Evolutionary conservation across 2,797 vertebrate genomes (phyloP).

Genomic region (Mus spretus): DNA sequence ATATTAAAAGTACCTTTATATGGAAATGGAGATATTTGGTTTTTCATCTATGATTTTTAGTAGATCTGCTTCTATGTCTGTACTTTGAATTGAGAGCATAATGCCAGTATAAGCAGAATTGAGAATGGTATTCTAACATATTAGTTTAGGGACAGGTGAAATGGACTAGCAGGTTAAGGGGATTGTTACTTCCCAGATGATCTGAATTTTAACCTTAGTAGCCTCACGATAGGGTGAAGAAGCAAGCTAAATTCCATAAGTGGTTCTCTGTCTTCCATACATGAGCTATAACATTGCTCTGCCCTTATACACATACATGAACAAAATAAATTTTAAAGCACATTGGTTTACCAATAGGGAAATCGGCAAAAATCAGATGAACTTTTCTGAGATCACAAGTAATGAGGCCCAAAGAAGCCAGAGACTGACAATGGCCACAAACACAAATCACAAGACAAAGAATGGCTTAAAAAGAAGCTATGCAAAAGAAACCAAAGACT

Average conservation of each 20-base stretch:
- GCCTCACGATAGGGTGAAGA: too few species aligned
- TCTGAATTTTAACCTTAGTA: neutral
- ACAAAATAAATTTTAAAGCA: neutral
- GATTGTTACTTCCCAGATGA: neutral
- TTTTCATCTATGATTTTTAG: conserved; percentile 30
- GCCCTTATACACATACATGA: neutral
- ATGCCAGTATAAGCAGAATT: neutral
- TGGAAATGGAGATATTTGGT: neutral
- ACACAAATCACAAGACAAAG: neutral
- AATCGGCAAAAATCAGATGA: neutral
- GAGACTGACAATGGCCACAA: neutral
- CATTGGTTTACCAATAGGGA: neutral
- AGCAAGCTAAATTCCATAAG: neutral
- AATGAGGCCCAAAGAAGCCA: neutral
- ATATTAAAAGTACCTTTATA: neutral
- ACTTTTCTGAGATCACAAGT: neutral
- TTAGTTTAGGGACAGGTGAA: neutral
- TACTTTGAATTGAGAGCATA: neutral
- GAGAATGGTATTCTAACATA: neutral
- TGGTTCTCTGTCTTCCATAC: neutral
- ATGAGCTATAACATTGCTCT: neutral
- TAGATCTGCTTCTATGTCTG: neutral
- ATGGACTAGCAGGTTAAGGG: neutral
- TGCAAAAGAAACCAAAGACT: neutral
- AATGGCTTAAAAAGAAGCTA: neutral